phyloP scores from a whole-genome alignment of 2,113 vertebrate genomes.

The Lepisosteus oculatus region DNA sequence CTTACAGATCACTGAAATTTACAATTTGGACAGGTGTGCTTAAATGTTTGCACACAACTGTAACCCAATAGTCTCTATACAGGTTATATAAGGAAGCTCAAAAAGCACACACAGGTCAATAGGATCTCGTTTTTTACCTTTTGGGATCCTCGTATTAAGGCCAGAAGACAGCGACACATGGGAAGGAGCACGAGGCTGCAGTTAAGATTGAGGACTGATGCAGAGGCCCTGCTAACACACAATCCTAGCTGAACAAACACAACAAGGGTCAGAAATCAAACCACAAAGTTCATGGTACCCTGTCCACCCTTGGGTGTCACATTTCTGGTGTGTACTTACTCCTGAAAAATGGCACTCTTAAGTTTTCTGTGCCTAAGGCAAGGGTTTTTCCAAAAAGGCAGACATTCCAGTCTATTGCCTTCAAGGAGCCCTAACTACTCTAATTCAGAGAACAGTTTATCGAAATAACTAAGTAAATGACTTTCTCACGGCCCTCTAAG shows the following conservation, averaged over 20 bases:
- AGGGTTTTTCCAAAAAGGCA: no score
- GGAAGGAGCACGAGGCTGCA: slow-evolving; percentile 91
- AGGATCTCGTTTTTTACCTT: slow-evolving; percentile 57
- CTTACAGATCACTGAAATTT: no score
- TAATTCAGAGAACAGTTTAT: no score
- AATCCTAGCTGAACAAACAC: slow-evolving; percentile 86
- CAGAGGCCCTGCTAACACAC: slow-evolving; percentile 94
- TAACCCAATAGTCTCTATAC: no score
- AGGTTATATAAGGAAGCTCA: no score
- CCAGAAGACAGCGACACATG: slow-evolving; percentile 83
- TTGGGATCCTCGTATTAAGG: slow-evolving; percentile 78
- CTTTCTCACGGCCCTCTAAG: no score
- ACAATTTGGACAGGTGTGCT: no score
- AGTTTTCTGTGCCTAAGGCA: neutral
- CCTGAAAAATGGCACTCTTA: neutral
- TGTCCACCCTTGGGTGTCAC: neutral
- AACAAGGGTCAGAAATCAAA: slow-evolving; percentile 51
- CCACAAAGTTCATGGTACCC: neutral
- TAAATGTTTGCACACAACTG: no score
- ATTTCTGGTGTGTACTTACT: neutral
- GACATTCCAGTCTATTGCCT: neutral
- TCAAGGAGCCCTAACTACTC: no score
- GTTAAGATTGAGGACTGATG: slow-evolving; percentile 92
- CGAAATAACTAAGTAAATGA: no score
- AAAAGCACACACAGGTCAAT: no score